phyloP scores from a whole-genome alignment of 2,113 vertebrate species.

The Alethe castanea region DNA sequence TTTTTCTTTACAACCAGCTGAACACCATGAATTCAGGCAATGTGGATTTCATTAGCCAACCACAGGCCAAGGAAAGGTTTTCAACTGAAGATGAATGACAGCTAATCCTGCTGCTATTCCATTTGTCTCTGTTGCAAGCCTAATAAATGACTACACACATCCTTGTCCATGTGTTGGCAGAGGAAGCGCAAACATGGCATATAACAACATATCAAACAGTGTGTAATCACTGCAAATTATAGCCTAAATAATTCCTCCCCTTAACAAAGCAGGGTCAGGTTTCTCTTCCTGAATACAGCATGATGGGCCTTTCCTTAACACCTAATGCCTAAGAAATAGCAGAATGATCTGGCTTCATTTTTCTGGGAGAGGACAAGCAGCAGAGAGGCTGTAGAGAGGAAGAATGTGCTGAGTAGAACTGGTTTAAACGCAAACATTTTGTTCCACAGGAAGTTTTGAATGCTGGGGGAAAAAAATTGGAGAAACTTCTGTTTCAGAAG shows the following conservation, averaged over 20 bases:
- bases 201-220: slow-evolving; percentile 41
- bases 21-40: not conserved
- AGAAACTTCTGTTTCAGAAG: not conserved
- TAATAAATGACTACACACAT: slow-evolving; percentile 17
- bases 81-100: slow-evolving; percentile 36
- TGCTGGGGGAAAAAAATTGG: not conserved
- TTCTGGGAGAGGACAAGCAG: not conserved
- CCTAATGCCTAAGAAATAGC: not conserved
- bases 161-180: slow-evolving; percentile 50
- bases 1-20: slow-evolving; percentile 50
- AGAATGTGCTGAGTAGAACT: not conserved
- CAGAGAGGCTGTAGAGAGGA: not conserved
- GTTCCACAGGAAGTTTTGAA: not conserved
- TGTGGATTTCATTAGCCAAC: slow-evolving; percentile 68
- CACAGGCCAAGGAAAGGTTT: slow-evolving; percentile 15
- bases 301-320: not conserved
- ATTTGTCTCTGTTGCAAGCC: slow-evolving; percentile 22
- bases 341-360: not conserved
- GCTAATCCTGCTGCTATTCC: slow-evolving; percentile 37
- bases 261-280: not conserved
- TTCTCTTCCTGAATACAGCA: not conserved
- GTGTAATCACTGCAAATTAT: slow-evolving; percentile 53
- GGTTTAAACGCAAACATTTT: not conserved
- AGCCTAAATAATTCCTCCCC: slow-evolving; percentile 32
- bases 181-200: slow-evolving; percentile 51